These are phyloP conservation scores for Epinephelus cyanopodus DNA, from an alignment of 2,113 vertebrate genomes.

Conservation along the genomic window DNA sequence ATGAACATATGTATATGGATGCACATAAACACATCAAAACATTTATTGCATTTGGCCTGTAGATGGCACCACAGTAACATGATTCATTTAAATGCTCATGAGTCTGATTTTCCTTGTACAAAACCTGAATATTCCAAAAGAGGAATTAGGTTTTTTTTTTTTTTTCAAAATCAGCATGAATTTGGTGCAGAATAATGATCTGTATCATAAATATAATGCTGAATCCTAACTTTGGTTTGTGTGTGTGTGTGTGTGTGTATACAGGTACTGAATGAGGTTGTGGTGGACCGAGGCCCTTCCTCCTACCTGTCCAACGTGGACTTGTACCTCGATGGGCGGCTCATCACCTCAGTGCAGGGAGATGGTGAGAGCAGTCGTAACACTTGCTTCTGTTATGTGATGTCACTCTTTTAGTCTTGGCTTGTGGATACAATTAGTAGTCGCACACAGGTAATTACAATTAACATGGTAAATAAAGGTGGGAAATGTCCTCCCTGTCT, in stretches of 20 bases:
- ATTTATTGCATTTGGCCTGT: not conserved
- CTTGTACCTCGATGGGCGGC: constrained; percentile 86
- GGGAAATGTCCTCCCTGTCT: not conserved
- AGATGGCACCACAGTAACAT: constrained; percentile 39
- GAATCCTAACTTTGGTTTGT: not conserved
- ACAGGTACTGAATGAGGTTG: constrained; percentile 88
- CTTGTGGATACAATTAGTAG: not conserved
- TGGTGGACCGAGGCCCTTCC: constrained; percentile 87
- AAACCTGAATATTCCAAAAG: not conserved
- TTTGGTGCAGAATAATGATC: too few relatives aligned
- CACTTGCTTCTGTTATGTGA: not conserved
- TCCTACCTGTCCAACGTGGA: constrained; percentile 89
- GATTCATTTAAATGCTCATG: not conserved
- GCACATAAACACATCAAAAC: not conserved
- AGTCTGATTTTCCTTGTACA: not conserved
- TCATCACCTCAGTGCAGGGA: constrained; percentile 89
- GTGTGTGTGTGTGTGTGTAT: constrained; percentile 3
- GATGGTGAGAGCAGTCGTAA: constrained; percentile 75
- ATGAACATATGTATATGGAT: not conserved
- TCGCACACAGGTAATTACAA: too few relatives aligned
- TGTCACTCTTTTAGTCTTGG: not conserved
- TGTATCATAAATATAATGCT: too few relatives aligned
- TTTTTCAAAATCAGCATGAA: not conserved
- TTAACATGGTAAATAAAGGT: not conserved
- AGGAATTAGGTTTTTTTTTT: not conserved